Base-by-base conservation (phyloP, 2,888 invertebrate species). In the Nyleta sp. region DNA sequence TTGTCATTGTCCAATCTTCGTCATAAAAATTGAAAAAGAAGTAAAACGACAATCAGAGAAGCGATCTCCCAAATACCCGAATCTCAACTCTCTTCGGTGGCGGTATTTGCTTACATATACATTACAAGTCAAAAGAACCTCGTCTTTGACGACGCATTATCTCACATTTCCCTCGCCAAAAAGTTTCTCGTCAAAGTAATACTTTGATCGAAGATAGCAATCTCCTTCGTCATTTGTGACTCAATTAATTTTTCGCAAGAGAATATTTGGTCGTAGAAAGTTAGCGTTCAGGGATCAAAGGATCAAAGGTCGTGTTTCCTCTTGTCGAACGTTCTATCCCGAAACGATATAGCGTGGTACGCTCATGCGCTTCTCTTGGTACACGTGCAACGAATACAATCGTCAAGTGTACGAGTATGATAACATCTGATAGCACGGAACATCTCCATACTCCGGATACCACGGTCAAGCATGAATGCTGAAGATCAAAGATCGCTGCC, bases 381-480 rank as follows among this genome's bases (percentile, higher is more conserved):
- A 72, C 71, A 72, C 77, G 71, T 72, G 67, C 77, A 72, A 53
- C 52, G 52, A 77, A 77, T 72, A 67, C 65, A 72, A 64, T 67
- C 67, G 77, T 77, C 71, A 72, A 77, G 65, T 67, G 60, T 53
- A 72, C 71, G 55, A 65, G 60, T 72, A 72, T 67, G 77, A 72
- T 77, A 71, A 55, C 60, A 62, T 67, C 62, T 57, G 53, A 65
- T 71, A 75, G 20, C 57, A 40, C 15, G 20, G 44, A 74, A 57
- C 55, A 75, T 75, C 75, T 74, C 52, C 67, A 73, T 73, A 65
- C 40, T 42, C 40, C 57, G 64, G 64, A 73, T 64, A 53, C 72
- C 57, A 64, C 42, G 72, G 64, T 64, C 72, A 73, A 73, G 64
- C 72, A 65, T 57, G 72, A 73, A 73, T 57, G 38, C 57, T 57